A percentile compares a stretch with the other conserved stretches of the same genome.
phyloP scores from a whole-genome alignment of 2,888 invertebrate genomes.

The Tenthredo scrophulariae region DNA sequence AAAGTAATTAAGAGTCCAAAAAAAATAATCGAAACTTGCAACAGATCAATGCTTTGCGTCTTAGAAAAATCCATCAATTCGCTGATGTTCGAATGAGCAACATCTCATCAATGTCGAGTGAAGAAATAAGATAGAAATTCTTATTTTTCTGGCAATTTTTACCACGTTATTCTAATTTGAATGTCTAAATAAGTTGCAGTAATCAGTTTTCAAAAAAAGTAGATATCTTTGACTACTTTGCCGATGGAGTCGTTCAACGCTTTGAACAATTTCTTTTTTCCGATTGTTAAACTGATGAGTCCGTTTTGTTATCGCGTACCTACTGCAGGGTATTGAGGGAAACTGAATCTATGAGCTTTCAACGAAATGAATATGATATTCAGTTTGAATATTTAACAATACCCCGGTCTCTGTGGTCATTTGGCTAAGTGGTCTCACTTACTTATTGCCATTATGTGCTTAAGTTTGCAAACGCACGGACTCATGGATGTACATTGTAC shows the following conservation, averaged over 20 bases:
- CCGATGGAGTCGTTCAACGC: neutral
- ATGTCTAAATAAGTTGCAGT: too few species aligned
- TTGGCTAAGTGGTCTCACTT: constrained; percentile 17
- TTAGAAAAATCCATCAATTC: neutral
- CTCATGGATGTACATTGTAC: too few species aligned
- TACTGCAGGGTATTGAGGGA: neutral
- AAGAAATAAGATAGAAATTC: neutral
- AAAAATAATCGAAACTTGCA: neutral
- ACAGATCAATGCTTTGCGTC: neutral
- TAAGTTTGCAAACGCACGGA: neutral
- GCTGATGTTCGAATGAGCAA: neutral
- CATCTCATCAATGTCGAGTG: neutral
- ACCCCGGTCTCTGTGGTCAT: constrained; percentile 10
- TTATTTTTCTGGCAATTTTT: neutral
- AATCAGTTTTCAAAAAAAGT: too few species aligned
- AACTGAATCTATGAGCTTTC: neutral
- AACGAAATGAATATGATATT: constrained; percentile 21
- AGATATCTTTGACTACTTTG: neutral
- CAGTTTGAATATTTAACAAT: constrained; percentile 28
- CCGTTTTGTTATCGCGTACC: neutral
- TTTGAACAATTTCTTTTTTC: neutral
- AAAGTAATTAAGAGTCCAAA: neutral
- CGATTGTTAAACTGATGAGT: neutral
- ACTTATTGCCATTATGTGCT: constrained; percentile 32
- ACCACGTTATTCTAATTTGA: too few species aligned